A percentile compares a stretch with the other conserved stretches of the same genome.
Evolutionary conservation across 2,797 vertebrate species (phyloP).

Genomic region (Erethizon dorsatum): DNA sequence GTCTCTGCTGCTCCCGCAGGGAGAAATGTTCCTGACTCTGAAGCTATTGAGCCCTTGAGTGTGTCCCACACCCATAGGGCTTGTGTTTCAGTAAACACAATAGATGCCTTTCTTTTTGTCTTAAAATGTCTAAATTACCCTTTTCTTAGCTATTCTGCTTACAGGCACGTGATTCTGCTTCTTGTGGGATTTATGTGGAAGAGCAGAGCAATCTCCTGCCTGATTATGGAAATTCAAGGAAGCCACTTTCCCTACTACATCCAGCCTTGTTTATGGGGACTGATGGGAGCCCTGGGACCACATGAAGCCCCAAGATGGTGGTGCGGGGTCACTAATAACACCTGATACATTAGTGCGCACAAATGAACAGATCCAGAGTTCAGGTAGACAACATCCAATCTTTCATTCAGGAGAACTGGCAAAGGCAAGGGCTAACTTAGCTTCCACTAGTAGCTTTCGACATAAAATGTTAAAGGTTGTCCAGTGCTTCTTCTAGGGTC

Average conservation of each 20-base stretch:
- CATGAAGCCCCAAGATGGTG: neutral
- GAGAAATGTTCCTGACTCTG: neutral
- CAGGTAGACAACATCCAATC: too few relatives aligned
- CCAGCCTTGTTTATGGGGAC: neutral
- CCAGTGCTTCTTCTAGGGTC: neutral
- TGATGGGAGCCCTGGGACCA: too few relatives aligned
- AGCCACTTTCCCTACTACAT: neutral
- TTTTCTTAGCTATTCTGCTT: neutral
- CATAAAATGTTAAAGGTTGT: neutral
- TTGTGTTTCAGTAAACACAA: slow-evolving; percentile 18
- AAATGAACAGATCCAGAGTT: neutral
- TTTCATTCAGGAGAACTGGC: neutral
- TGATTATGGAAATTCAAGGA: neutral
- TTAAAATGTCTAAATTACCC: neutral
- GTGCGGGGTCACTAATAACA: neutral
- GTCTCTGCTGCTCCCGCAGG: neutral
- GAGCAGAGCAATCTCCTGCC: neutral
- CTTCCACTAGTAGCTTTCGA: neutral
- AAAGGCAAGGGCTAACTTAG: neutral
- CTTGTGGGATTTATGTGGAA: neutral
- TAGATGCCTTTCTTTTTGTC: neutral
- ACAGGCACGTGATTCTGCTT: neutral
- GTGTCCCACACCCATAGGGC: neutral
- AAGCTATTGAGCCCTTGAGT: neutral
- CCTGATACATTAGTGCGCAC: too few relatives aligned